Base-by-base conservation (phyloP, 2,797 vertebrate genomes). In the Sebastes nivosus region DNA sequence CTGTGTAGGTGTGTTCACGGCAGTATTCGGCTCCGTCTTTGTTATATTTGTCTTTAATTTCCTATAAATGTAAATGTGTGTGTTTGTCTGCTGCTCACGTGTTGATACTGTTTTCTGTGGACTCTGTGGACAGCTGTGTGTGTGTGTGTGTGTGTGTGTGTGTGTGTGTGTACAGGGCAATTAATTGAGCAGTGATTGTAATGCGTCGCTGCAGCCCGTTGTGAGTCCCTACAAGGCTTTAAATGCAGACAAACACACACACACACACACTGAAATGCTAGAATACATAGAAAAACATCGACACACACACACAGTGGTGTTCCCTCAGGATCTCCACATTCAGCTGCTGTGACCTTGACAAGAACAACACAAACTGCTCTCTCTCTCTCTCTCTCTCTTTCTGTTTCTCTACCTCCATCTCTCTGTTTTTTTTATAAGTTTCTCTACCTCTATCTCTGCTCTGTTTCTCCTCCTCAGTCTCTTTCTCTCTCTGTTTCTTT, bases 301-400 rank as follows among this genome's bases (percentile, higher is more conserved):
- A 75, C 67, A 64, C 79, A 25, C 67, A 72, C 76, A 72, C 76
- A 54, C 65, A 63, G 58, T 63, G 86, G 86, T 81, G 81, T 87
- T 90, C 89, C 91, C 91, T 83, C 57, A 88, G 91, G 88, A 88
- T 89, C 86, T 85, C 81, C 82, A 80, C 83, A 80, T 85, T 90
- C 88, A 85, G 88, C 80, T 74, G 81, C 75, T 83, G 79, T 90
- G 89, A 92, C 91, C 91, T 92, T 92, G 91, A 90, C 82, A 68
- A 91, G 85, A 87, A 85, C 88, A 90, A 88, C 83, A 89, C 82
- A 82, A 90, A 85, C 76, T 79, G 4, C 67, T 76, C n/a, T 60
- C 54, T 63, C 38, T 77, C 27, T 75, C 27, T 75, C 24, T 24
- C 29, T 75, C 52, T 64, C 16, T 42, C 55, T 29, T 8, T 50